Evolutionary conservation across 2,888 invertebrate species (phyloP).

Genomic region (Ptilodon capucinus): DNA sequence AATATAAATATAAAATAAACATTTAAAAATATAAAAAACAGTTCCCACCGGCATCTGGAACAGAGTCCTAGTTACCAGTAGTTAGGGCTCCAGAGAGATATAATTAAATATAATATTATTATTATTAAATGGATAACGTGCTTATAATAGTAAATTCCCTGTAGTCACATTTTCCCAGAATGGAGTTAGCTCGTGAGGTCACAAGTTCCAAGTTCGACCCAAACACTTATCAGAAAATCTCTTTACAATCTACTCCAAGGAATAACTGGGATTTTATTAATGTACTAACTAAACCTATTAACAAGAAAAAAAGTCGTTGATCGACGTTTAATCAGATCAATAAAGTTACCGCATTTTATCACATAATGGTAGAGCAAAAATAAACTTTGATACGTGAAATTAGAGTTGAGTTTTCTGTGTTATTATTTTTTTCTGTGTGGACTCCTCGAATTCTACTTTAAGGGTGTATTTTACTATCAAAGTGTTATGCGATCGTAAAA

Average conservation of each 20-base stretch:
- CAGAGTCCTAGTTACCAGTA: too few relatives aligned
- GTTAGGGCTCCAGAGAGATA: too few relatives aligned
- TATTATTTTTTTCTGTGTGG: neutral
- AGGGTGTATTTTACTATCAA: slow-evolving; percentile 45
- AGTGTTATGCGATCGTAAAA: slow-evolving; percentile 53
- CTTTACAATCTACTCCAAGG: neutral
- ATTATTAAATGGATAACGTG: neutral
- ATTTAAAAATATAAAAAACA: too few relatives aligned
- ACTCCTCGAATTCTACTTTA: slow-evolving; percentile 17
- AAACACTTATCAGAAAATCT: neutral
- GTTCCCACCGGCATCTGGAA: too few relatives aligned
- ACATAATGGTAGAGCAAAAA: neutral
- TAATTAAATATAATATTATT: neutral
- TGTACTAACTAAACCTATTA: neutral
- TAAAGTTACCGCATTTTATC: slow-evolving; percentile 3
- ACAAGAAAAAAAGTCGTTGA: slow-evolving; percentile 2
- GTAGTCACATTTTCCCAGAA: slow-evolving; percentile 29
- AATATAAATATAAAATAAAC: too few relatives aligned
- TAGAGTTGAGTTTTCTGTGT: slow-evolving; percentile 4
- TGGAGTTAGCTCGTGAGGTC: slow-evolving; percentile 38
- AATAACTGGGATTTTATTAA: neutral
- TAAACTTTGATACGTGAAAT: neutral
- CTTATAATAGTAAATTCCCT: slow-evolving; percentile 10
- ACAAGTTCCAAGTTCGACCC: slow-evolving; percentile 21
- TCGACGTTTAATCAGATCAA: slow-evolving; percentile 24